Evolutionary conservation across 2,113 vertebrate species (phyloP).

Genomic region (pig (Sus scrofa)): DNA sequence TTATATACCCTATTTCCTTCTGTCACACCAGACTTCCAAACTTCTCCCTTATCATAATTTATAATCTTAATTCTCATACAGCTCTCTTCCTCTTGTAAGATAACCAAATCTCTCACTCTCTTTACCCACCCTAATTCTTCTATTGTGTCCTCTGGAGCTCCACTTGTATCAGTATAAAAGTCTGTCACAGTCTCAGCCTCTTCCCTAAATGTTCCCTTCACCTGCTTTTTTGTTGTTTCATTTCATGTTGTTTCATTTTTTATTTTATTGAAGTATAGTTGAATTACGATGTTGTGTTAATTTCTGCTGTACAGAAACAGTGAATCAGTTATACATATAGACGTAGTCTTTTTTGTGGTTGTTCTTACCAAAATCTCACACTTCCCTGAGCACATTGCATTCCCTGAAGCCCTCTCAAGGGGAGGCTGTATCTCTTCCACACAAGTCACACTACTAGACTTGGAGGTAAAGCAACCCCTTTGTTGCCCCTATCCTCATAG

Average conservation of each 20-base stretch:
- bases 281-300: no score
- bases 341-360: no score
- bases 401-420: background rate
- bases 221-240: no score
- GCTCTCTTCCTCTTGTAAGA: slow-evolving; percentile 38
- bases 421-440: background rate
- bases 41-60: slow-evolving; percentile 10
- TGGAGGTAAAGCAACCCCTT: background rate
- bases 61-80: background rate
- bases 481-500: background rate
- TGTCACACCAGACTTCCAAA: background rate
- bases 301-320: no score
- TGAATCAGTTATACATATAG: no score
- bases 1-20: background rate
- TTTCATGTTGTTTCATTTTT: no score
- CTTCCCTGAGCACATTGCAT: background rate
- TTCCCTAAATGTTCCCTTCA: slow-evolving; percentile 2
- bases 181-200: background rate
- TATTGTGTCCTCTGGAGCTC: background rate
- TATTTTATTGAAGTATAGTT: no score
- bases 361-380: background rate
- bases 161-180: background rate
- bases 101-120: slow-evolving; percentile 14
- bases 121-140: background rate
- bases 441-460: background rate